Percentiles rank a stretch among this genome's conserved stretches.
These are phyloP conservation scores for Alligator sinensis DNA, from an alignment of 2,113 vertebrate species.

Conservation along the genomic window DNA sequence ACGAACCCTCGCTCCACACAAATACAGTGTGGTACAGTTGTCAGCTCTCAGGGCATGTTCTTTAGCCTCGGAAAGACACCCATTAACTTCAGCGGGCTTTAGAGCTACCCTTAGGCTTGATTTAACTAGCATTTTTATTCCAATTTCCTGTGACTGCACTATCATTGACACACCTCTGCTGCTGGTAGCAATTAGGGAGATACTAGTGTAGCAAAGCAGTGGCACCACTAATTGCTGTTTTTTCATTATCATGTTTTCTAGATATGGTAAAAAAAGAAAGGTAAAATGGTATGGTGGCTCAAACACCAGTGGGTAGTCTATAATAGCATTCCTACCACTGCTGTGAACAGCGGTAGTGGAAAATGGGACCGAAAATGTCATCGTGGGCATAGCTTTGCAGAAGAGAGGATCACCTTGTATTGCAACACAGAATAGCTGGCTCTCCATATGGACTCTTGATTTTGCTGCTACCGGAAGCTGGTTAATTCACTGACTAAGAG, in stretches of 20 bases:
- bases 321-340: not conserved
- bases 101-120: conserved; percentile 58
- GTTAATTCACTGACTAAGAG: conserved; percentile 42
- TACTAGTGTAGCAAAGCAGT: conserved; percentile 31
- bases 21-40: conserved; percentile 47
- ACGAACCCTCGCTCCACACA: conserved; percentile 24
- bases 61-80: conserved; percentile 53
- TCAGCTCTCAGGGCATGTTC: conserved; percentile 39
- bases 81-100: conserved; percentile 60
- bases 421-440: conserved; percentile 14
- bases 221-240: not conserved
- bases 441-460: conserved; percentile 43
- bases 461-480: conserved; percentile 20
- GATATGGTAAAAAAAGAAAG: conserved; percentile 12
- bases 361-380: conserved; percentile 59
- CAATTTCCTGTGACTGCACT: conserved; percentile 47
- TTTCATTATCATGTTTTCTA: conserved; percentile 39
- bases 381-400: conserved; percentile 34
- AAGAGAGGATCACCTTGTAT: conserved; percentile 55
- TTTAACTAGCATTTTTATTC: conserved; percentile 67
- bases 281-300: not conserved
- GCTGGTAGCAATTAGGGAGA: conserved; percentile 5
- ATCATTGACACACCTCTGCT: conserved; percentile 41
- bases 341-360: not conserved
- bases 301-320: conserved; percentile 40